Base-by-base conservation (phyloP, 2,113 vertebrate genomes). In the Natator depressus region DNA sequence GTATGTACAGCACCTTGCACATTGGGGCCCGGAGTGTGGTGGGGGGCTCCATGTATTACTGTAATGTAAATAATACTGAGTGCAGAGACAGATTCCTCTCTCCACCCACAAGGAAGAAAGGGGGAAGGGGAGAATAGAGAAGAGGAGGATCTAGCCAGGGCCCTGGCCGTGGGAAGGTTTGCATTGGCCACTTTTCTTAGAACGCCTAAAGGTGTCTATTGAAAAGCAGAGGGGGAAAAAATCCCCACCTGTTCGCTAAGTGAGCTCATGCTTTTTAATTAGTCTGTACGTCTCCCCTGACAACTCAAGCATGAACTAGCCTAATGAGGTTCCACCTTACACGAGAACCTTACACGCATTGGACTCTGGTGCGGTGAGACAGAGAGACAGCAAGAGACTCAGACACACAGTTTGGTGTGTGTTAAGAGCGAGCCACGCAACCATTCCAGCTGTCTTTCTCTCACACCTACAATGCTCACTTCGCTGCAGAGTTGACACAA, bases 241-340 rank as follows among this genome's bases (percentile, higher is more conserved):
- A 35, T 51, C 62, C 19, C 22, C 62, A 72, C 46, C 6, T 47
- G 80, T 51, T 72, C 62, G 7, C 51, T 85, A 51, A 85, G 31
- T 50, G 84, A 85, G 62, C 12, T 85, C 62, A 27, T 29, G 49
- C 84, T 72, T 72, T 85, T 85, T 51, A 85, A 72, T 53, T 85
- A 42, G n/a, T 38, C 47, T 81, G 10, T 46, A 47, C 53, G 80
- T 81, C n/a, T 55, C 51, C 84, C 47, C 59, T 17, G 42, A 25
- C 82, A 84, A 65, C 57, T 54, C 69, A 87, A 78, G 85, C 69
- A 54, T 42, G 69, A 86, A 54, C 49, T 55, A 86, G 84, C 20
- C 38, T 87, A 54, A 46, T 8, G 69, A 78, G 38, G n/a, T 42
- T 55, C 69, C 69, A 86, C 27, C 1, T 46, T 46, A n/a, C 25